Base-by-base conservation (phyloP, 1,140 invertebrate species). In the Aphelenchoides besseyi region DNA sequence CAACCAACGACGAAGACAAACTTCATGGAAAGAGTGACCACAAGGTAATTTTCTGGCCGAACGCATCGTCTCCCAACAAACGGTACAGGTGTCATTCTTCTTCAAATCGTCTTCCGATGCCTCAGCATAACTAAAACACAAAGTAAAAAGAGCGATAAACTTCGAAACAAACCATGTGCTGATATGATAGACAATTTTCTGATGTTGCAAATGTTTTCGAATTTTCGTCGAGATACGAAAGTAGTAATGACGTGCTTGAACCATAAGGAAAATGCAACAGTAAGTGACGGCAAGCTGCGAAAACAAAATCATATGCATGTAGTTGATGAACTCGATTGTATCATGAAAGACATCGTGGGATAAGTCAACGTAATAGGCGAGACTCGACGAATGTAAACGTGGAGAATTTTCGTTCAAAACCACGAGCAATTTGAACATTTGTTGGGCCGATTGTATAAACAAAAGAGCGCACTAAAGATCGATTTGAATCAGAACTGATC, bases 101-200 rank as follows among this genome's bases (percentile, higher is more conserved):
- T 67, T 23, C 23, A 79, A 61, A 70, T 79, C 77, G 37, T 78
- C 76, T 37, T 79, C 72, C 33, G 53, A 77, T 0, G 75, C 75
- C 57, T 71, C 57, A 12, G 52, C 36, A 67, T 77, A 77, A 33
- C 78, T 80, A 32, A 67, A 75, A 30, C 8, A 37, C 30, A 61
- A 41, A 35, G 1, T 63, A 55, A 76, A 48, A 55, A 70, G 3
- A 23, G 28, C 66, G 9, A 36, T 66, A 9, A 8, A 9, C 26
- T 36, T 69, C 8, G 9, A 35, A 33, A 5, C 28, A 74, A 64
- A 77, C 77, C 66, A 78, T 52, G 26, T 79, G 67, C 53, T 79
- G 66, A 77, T 77, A 41, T 77, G 78, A 3, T 52, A 64, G 30
- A 79, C 35, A n/a, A 75, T 78, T 76, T 79, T 67, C 54, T 80